phyloP scores from a whole-genome alignment of 1,140 invertebrate genomes.

The Solen grandis region DNA sequence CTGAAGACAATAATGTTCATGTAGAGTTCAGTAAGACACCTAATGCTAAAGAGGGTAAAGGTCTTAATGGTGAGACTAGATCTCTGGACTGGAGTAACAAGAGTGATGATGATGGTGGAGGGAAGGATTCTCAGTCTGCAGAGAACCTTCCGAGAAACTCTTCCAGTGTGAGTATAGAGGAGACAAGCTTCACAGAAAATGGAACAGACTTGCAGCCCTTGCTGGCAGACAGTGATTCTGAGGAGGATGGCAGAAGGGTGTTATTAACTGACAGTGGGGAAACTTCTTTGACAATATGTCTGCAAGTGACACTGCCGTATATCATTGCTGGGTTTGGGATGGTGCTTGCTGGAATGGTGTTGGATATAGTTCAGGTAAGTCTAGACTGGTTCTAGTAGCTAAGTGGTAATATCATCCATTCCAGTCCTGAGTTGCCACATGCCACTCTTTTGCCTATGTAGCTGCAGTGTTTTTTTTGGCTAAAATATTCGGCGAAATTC shows the following conservation, averaged over 20 bases:
- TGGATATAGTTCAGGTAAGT: constrained; percentile 90
- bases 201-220: constrained; percentile 53
- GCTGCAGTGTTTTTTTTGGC: too few species aligned
- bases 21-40: not conserved
- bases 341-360: constrained; percentile 92
- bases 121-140: not conserved
- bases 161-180: constrained; percentile 50
- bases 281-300: constrained; percentile 87
- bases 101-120: constrained; percentile 19
- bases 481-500: too few species aligned
- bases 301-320: constrained; percentile 95
- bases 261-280: constrained; percentile 50
- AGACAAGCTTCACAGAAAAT: constrained; percentile 57
- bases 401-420: too few species aligned
- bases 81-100: not conserved
- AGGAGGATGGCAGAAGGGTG: not conserved
- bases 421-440: too few species aligned
- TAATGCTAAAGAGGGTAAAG: not conserved
- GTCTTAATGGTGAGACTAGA: constrained; percentile 20
- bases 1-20: not conserved
- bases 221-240: constrained; percentile 28
- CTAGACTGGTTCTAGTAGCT: too few species aligned
- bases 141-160: not conserved
- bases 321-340: constrained; percentile 95
- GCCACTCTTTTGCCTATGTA: too few species aligned